Base-by-base conservation (phyloP, 2,113 vertebrate genomes). In the Mixornis gularis region DNA sequence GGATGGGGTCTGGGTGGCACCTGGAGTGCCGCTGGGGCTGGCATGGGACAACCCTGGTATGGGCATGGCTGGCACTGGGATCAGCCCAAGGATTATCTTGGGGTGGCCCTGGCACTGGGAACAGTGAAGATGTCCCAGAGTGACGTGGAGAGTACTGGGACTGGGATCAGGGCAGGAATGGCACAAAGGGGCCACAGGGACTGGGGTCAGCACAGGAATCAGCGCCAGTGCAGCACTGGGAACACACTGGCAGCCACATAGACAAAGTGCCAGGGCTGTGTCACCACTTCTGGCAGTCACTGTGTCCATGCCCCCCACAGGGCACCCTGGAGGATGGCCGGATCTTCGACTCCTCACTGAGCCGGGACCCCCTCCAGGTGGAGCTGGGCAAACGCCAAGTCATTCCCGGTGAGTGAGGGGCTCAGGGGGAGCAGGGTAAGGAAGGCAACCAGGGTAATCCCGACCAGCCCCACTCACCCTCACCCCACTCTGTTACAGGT, bases 361-460 rank as follows among this genome's bases (percentile, higher is more conserved):
- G 98, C 65, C 94, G 98, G 84, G 99, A 99, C 66, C 99, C 99
- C 16, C 97, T 99, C 73, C 97, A 98, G 78, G 98, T 99, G 38
- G 98, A 99, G 96, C 97, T 99, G 95, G 99, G 99, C 64, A 99
- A 99, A 95, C 98, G 97, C 91, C 98, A 99, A 30, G 99, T 99
- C 69, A 99, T 99, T 63, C 95, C 98, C 9, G 99, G 99, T 99
- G 96, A 77, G 92, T 25, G 38, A 19, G 17, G 27, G 21, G 65
- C 51, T 7, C 7, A 10, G 34, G 15, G 30, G 17, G 9, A 17
- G 49, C 1, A 0, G 26, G 72, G 16, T n/a, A 26, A 12, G 4
- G 22, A 27, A 21, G 20, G 7, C 9, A 17, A 20, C 18, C 18
- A 4, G 38, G 60, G 16, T 59, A 19, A 44, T 29, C 29, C 40